Conservation (phyloP, 2,113 vertebrate genomes). For the Odontophorus gujanensis region DNA sequence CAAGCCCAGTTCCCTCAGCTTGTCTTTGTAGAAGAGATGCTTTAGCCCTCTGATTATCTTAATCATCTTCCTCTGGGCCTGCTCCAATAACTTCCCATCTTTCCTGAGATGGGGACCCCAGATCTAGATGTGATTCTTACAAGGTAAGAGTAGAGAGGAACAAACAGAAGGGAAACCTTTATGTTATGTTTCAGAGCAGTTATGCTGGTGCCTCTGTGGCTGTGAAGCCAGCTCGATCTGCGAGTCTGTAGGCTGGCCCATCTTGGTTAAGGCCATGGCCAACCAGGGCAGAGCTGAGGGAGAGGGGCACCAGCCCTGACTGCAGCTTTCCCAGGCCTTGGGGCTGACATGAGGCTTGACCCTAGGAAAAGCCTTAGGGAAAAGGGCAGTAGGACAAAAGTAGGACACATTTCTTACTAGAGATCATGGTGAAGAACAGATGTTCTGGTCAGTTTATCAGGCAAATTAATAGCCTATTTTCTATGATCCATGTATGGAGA, state of each 20-base stretch:
- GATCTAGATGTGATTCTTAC: too few relatives aligned
- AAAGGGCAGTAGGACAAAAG: not conserved
- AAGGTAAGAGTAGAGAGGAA: too few relatives aligned
- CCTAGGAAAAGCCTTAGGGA: not conserved
- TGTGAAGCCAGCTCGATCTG: not conserved
- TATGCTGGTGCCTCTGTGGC: not conserved
- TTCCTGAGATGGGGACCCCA: too few relatives aligned
- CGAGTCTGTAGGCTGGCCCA: not conserved
- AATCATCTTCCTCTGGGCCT: too few relatives aligned
- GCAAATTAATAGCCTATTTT: not conserved
- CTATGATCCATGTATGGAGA: not conserved
- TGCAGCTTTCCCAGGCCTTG: accelerated
- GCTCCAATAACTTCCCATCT: too few relatives aligned
- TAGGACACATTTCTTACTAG: not conserved
- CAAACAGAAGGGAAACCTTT: not conserved
- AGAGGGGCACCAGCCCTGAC: not conserved
- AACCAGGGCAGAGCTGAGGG: not conserved
- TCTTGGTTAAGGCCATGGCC: not conserved
- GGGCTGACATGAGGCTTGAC: not conserved
- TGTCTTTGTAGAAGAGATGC: too few relatives aligned
- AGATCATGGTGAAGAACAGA: not conserved
- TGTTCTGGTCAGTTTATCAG: not conserved
- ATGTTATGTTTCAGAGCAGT: not conserved
- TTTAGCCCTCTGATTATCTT: too few relatives aligned
- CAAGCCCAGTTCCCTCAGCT: too few relatives aligned